These are phyloP conservation scores for Ctenosaura bakeri DNA, from an alignment of 2,797 vertebrate species.

Conservation along the genomic window DNA sequence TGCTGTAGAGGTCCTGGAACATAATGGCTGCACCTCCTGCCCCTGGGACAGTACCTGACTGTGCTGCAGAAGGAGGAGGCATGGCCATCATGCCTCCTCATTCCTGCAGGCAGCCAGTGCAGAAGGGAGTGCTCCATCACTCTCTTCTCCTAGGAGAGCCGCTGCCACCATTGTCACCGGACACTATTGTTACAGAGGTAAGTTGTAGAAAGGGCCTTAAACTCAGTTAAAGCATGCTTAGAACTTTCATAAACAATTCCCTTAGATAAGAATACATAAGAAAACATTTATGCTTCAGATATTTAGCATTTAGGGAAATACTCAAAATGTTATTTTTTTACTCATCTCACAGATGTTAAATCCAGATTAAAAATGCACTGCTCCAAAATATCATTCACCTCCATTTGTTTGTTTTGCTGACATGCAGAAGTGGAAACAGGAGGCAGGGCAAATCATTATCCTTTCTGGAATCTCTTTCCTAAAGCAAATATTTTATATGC, in stretches of 20 bases:
- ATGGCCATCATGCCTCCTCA: too few relatives aligned
- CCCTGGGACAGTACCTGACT: too few relatives aligned
- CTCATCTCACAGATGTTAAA: background rate
- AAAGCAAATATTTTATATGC: background rate
- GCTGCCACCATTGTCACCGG: too few relatives aligned
- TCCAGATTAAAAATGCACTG: background rate
- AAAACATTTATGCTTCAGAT: background rate
- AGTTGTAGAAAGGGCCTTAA: background rate
- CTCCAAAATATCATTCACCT: background rate
- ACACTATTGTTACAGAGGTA: too few relatives aligned
- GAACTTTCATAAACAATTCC: background rate
- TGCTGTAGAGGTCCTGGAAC: too few relatives aligned
- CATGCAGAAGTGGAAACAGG: background rate
- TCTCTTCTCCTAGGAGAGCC: too few relatives aligned
- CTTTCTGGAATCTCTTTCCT: background rate
- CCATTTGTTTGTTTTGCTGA: background rate
- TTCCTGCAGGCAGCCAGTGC: too few relatives aligned
- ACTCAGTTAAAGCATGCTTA: background rate
- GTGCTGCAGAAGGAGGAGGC: too few relatives aligned
- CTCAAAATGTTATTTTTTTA: background rate
- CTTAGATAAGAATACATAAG: background rate
- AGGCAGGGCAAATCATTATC: background rate
- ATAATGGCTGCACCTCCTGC: too few relatives aligned
- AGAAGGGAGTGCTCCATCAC: too few relatives aligned
- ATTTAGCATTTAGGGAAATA: slow-evolving; percentile 1